Evolutionary conservation across 2,113 vertebrate species (phyloP), one percentile per base, ranked within the genome.

Genomic region (Mobula hypostoma): DNA sequence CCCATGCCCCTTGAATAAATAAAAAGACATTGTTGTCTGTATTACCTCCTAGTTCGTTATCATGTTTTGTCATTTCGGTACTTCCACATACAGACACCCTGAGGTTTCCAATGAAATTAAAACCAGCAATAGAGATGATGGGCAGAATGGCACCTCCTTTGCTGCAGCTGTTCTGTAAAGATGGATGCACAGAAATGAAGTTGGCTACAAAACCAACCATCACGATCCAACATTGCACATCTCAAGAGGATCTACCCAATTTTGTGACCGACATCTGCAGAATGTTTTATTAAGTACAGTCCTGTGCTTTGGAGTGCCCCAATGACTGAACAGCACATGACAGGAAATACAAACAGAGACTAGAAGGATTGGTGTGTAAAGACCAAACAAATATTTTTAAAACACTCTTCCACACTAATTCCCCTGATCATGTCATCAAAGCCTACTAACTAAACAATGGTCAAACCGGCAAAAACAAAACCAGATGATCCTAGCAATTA

Each of bases 331-430:
- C 56, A 90, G n/a, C 58, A 7, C 15, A 14, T 17, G 14, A 36
- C 61, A 32, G 85, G 85, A 90, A 66, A 88, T 88, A 29, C 29
- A 90, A 90, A 12, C 14, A 17, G 85, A 68, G 61, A 17, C n/a
- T 5, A 66, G 85, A 90, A 19, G 5, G 63, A 32, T 90, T 90
- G 85, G 29, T 90, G 85, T 32, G 61, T 32, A 66, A 90, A 68
- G 61, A 68, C 85, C 19, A 90, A 90, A 61, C 8, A 90, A 90
- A 68, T 90, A 32, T 90, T 66, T 90, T 66, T 19, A 32, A 88
- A 90, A 32, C 58, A 32, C 85, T 88, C 61, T 19, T 90, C 85
- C 85, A n/a, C 32, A 61, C 85, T 90, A 66, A 90, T 32, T 90
- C 85, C 58, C 61, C 29, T 90, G 85, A 68, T 90, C 61, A 66